These are phyloP conservation scores for Dendrocopos noguchii DNA, from an alignment of 2,113 vertebrate genomes.

Conservation along the genomic window DNA sequence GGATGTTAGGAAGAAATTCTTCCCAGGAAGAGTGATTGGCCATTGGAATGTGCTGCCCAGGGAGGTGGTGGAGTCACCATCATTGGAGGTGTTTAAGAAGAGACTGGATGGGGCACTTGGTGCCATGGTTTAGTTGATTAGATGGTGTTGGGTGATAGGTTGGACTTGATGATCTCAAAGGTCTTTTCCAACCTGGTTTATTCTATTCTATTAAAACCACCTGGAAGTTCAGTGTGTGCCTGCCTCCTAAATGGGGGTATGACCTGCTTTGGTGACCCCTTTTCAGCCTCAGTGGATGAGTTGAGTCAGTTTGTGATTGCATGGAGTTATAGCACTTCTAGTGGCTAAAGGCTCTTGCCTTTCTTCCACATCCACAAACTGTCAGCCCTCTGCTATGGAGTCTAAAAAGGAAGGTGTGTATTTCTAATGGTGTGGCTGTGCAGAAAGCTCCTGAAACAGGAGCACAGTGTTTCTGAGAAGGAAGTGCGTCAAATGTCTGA, in stretches of 20 bases:
- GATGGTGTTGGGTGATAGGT: too few species aligned
- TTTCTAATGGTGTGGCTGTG: not conserved
- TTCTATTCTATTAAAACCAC: not conserved
- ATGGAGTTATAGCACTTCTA: not conserved
- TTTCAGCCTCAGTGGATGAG: not conserved
- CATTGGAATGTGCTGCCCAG: too few species aligned
- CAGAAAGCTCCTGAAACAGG: not conserved
- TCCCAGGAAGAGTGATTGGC: too few species aligned
- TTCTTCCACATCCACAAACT: conserved; percentile 5
- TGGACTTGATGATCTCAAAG: too few species aligned
- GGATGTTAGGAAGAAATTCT: too few species aligned
- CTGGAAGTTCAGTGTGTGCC: rapidly evolving
- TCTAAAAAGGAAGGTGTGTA: not conserved
- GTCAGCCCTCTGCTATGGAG: not conserved
- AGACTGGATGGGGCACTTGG: too few species aligned
- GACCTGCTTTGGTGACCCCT: not conserved
- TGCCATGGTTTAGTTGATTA: too few species aligned
- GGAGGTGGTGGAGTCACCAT: too few species aligned
- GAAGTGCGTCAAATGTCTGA: not conserved
- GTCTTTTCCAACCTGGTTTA: too few species aligned
- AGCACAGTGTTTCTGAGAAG: not conserved
- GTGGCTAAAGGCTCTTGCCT: not conserved
- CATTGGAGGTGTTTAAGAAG: too few species aligned
- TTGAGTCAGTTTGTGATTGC: not conserved
- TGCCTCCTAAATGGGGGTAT: not conserved